These are phyloP conservation scores for Dorcus hopei DNA, from an alignment of 2,888 invertebrate genomes.

Conservation along the genomic window DNA sequence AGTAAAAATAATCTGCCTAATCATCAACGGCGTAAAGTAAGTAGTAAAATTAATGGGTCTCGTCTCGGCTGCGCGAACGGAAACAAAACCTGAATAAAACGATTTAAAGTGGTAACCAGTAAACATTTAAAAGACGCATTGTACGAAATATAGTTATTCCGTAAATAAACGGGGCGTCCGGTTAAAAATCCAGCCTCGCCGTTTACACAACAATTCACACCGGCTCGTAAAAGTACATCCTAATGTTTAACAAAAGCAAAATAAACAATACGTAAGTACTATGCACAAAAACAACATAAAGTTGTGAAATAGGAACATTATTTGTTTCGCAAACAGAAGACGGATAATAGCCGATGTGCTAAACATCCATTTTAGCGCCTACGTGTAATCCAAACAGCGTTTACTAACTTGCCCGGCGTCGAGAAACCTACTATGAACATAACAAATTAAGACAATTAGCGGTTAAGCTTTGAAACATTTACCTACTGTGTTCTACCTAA, in stretches of 20 bases:
- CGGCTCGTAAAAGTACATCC: neutral
- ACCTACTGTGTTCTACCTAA: constrained; percentile 33
- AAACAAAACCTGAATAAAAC: no score
- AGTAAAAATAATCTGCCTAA: no score
- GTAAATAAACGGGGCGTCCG: no score
- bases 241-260: neutral
- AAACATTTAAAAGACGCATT: no score
- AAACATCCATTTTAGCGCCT: constrained; percentile 32
- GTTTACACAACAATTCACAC: neutral
- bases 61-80: no score
- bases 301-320: neutral
- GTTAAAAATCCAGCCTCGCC: no score
- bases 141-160: no score
- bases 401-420: constrained; percentile 34
- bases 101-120: no score
- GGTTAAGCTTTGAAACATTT: constrained; percentile 37
- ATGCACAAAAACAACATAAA: constrained; percentile 5
- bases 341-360: constrained; percentile 19
- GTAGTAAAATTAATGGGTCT: no score
- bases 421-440: constrained; percentile 36
- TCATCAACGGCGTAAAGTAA: no score
- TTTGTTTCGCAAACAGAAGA: constrained; percentile 4
- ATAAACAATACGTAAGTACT: constrained; percentile 4
- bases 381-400: constrained; percentile 36
- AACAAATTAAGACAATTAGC: constrained; percentile 44